These are phyloP conservation scores for Anastrepha ludens DNA, from an alignment of 1,140 invertebrate genomes.

Conservation along the genomic window DNA sequence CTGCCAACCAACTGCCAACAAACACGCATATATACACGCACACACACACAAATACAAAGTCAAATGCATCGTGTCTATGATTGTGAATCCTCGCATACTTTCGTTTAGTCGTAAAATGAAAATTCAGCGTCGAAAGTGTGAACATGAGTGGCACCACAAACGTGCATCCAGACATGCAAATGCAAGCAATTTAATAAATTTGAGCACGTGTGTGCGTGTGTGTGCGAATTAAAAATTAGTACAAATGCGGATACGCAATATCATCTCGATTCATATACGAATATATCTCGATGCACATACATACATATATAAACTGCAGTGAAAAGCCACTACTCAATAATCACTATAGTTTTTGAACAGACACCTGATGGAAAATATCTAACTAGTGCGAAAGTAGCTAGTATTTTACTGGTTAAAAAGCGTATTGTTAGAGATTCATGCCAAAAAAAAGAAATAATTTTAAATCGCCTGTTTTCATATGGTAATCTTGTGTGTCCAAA, in stretches of 20 bases:
- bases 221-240: neutral
- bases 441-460: too few relatives aligned
- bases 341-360: too few relatives aligned
- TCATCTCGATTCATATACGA: neutral
- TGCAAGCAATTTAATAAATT: constrained; percentile 8
- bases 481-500: too few relatives aligned
- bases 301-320: neutral
- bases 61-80: neutral
- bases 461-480: too few relatives aligned
- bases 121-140: neutral
- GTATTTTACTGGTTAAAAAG: too few relatives aligned
- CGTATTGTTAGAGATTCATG: too few relatives aligned
- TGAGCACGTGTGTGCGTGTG: neutral
- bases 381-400: too few relatives aligned
- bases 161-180: neutral
- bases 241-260: neutral
- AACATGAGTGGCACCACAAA: neutral
- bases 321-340: too few relatives aligned
- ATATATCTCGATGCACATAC: neutral
- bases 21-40: neutral
- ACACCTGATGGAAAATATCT: too few relatives aligned
- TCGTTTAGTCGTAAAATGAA: constrained; percentile 7
- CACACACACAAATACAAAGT: neutral
- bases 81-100: neutral
- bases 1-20: neutral